These are phyloP conservation scores for Penaeus vannamei DNA, from an alignment of 1,140 invertebrate genomes.

Conservation along the genomic window DNA sequence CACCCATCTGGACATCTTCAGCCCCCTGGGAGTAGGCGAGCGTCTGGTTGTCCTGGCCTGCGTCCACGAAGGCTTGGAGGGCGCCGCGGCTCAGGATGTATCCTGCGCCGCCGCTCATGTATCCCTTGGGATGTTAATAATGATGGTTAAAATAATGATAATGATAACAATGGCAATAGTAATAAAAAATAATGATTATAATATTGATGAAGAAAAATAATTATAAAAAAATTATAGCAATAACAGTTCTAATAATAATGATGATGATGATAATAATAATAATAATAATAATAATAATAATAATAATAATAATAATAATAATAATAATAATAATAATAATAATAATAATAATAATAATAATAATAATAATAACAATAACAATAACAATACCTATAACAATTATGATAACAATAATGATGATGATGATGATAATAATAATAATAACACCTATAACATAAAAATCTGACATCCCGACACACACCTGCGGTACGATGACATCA, in stretches of 20 bases:
- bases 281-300: slow-evolving; percentile 69
- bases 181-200: neutral
- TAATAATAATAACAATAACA: no score
- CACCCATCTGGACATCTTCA: slow-evolving; percentile 70
- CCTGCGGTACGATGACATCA: slow-evolving; percentile 76
- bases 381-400: no score
- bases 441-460: no score
- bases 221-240: no score
- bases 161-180: no score
- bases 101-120: slow-evolving; percentile 92
- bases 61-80: slow-evolving; percentile 81
- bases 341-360: neutral
- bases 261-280: slow-evolving; percentile 65
- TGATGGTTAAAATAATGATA: no score
- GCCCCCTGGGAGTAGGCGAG: slow-evolving; percentile 68
- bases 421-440: no score
- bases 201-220: no score
- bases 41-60: slow-evolving; percentile 78
- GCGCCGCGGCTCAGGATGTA: slow-evolving; percentile 91
- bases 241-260: no score
- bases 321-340: neutral
- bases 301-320: no score
- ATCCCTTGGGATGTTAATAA: slow-evolving; percentile 85
- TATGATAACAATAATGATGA: no score
- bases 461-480: neutral